A percentile compares a stretch with the other conserved stretches of the same genome.
These are phyloP conservation scores for Xylocopa sonorina DNA, from an alignment of 1,140 invertebrate species.

Conservation along the genomic window DNA sequence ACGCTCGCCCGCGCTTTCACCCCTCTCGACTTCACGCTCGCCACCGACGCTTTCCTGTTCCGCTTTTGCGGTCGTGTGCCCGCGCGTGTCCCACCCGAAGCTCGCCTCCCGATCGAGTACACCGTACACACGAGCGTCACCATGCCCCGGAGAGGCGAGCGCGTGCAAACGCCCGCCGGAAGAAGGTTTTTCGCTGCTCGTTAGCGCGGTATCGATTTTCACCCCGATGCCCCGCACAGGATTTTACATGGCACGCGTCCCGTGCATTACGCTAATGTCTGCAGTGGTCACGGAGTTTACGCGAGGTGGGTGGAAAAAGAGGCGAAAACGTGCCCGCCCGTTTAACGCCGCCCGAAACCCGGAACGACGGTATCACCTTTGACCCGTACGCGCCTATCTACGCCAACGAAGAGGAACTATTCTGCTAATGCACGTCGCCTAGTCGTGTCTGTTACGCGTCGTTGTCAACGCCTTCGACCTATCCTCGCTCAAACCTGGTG, in stretches of 20 bases:
- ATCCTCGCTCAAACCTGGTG: too few relatives aligned
- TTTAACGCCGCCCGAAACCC: too few relatives aligned
- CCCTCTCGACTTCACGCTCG: neutral
- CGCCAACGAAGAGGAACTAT: too few relatives aligned
- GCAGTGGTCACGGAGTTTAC: constrained; percentile 4
- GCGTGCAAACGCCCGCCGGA: constrained; percentile 25
- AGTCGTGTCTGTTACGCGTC: too few relatives aligned
- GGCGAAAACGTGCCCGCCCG: too few relatives aligned
- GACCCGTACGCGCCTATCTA: too few relatives aligned
- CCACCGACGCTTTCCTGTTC: neutral
- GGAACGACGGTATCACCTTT: too few relatives aligned
- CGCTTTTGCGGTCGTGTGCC: neutral
- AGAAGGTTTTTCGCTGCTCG: constrained; percentile 43
- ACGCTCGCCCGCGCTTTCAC: neutral
- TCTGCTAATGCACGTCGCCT: too few relatives aligned
- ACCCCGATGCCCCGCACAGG: neutral
- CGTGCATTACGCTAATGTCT: constrained; percentile 26
- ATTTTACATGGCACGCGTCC: constrained; percentile 26
- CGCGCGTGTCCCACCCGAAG: neutral
- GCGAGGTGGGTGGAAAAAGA: too few relatives aligned
- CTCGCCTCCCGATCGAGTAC: neutral
- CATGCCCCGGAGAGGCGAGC: neutral
- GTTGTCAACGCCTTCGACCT: too few relatives aligned
- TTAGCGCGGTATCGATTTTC: constrained; percentile 39
- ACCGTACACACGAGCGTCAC: neutral